Base-by-base conservation (phyloP, 2,888 invertebrate species). In the Hyalella azteca region DNA sequence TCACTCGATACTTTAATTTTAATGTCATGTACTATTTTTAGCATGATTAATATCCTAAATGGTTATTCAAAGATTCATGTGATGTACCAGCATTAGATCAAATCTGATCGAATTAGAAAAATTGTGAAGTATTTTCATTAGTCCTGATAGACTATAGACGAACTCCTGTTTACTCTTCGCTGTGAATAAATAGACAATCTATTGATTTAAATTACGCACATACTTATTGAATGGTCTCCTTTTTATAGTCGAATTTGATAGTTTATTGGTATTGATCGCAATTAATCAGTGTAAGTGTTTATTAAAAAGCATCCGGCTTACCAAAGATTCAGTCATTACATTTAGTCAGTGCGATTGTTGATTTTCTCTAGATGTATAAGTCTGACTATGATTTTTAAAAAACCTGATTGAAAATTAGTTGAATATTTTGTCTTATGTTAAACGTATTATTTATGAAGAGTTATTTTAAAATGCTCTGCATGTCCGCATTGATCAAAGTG, bases 201-300 rank as follows among this genome's bases (percentile, higher is more conserved):
- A 26, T 9, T 26, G 22, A 26, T 15, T 54, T 19, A 49, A 26
- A 22, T 54, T n/a, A n/a, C n/a, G n/a, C n/a, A n/a, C n/a, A n/a
- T n/a, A n/a, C n/a, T n/a, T n/a, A n/a, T n/a, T 54, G 26, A 54
- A 54, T 54, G 26, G 26, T 54, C 1, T 1, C 54, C 1, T 7
- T 22, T 22, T 29, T 54, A 22, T 54, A 11, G 26, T 26, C 22
- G 26, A 54, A 26, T 26, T n/a, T 54, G 54, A 54, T 54, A 7
- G 13, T 26, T 49, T 7, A 45, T 26, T 54, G 7, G 29, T 32
- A 77, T 77, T 41, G 39, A 50, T 54, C 41, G 22, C 22, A 36
- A 54, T 54, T 50, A 50, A 50, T 77, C 39, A 77, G 49, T 77
- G 19, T 54, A 77, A 54, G 54, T 54, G n/a, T n/a, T n/a, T n/a